phyloP scores from a whole-genome alignment of 53 echinoderm and acorn worm genomes.

The Mesocentrotus franciscanus region DNA sequence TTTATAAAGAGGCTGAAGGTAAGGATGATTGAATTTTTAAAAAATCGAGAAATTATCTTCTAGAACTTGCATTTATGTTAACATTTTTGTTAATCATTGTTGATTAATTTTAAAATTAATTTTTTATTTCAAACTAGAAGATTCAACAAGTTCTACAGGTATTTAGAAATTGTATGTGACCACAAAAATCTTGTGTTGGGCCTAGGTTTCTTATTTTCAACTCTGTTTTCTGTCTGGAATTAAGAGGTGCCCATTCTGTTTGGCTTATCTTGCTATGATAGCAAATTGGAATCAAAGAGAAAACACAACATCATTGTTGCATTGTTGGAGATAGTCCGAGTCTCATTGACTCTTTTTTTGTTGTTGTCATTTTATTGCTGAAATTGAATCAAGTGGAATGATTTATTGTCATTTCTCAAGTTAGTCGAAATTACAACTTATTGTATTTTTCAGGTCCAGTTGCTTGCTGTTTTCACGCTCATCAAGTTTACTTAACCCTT shows the following conservation, averaged over 20 bases:
- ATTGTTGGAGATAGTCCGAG: background rate
- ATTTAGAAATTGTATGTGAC: conserved; percentile 8
- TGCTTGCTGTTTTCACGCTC: background rate
- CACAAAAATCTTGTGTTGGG: background rate
- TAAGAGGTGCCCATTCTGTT: background rate
- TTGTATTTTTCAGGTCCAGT: background rate
- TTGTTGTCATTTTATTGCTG: background rate
- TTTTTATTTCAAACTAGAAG: background rate
- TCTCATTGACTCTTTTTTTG: background rate
- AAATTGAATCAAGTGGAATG: background rate
- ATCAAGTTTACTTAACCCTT: background rate
- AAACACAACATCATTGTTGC: background rate
- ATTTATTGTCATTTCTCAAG: background rate
- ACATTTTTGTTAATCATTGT: background rate
- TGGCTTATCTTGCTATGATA: background rate
- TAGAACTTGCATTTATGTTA: background rate
- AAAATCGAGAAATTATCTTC: background rate
- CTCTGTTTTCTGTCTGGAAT: background rate
- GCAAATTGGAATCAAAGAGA: background rate
- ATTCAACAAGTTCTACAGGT: conserved; percentile 47
- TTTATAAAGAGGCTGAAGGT: conserved; percentile 42
- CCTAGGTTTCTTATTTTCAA: background rate
- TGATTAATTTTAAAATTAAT: background rate
- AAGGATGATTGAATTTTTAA: background rate
- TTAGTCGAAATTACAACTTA: background rate